phyloP scores from a whole-genome alignment of 2,888 invertebrate genomes.

The Trypoxylon attenuatum region DNA sequence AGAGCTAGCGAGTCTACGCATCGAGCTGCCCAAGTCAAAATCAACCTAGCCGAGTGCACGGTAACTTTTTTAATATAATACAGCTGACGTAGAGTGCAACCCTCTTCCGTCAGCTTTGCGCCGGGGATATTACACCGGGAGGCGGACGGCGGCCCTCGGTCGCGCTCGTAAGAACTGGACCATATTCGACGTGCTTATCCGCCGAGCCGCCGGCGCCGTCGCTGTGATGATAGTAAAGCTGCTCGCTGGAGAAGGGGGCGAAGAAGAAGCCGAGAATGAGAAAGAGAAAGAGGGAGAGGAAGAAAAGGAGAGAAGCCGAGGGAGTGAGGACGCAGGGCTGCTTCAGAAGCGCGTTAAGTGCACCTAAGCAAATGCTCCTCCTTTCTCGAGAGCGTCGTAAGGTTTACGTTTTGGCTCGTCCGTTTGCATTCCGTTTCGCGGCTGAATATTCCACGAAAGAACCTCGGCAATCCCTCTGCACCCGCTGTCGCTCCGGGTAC shows the following conservation, averaged over 20 bases:
- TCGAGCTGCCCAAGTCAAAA: too few relatives aligned
- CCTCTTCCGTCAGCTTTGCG: neutral
- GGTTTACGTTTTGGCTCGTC: conserved; percentile 55
- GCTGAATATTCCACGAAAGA: conserved; percentile 48
- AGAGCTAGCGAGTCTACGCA: neutral
- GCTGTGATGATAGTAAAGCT: neutral
- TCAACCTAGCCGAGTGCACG: too few relatives aligned
- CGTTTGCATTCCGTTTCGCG: conserved; percentile 52
- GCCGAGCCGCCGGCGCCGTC: conserved; percentile 10
- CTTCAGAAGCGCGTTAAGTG: conserved; percentile 47
- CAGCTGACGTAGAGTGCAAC: neutral
- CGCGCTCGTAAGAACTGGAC: conserved; percentile 9
- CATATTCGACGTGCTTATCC: conserved; percentile 19
- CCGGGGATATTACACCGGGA: neutral
- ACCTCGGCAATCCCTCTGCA: neutral
- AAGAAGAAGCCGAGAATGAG: too few relatives aligned
- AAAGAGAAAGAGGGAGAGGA: too few relatives aligned
- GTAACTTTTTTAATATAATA: conserved; percentile 1
- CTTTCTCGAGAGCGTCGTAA: conserved; percentile 27
- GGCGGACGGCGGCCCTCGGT: neutral
- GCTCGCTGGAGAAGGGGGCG: too few relatives aligned
- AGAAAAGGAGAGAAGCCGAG: too few relatives aligned
- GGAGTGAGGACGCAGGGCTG: conserved; percentile 12
- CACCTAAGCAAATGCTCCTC: conserved; percentile 50
- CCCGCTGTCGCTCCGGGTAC: too few relatives aligned